Conservation (phyloP, 92 coral and sea anemone genomes). For the Siderastrea siderea region DNA sequence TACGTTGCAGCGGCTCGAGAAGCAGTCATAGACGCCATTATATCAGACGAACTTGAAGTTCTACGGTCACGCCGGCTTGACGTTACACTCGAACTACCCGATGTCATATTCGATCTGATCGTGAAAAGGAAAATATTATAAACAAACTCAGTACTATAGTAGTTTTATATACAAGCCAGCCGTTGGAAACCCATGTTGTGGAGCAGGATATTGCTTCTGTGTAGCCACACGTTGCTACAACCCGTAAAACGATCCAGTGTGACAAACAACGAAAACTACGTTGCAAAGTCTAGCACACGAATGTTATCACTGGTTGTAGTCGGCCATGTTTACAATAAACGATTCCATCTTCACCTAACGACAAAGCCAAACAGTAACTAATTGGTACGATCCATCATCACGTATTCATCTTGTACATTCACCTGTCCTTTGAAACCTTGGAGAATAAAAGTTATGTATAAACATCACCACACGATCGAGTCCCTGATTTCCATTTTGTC, state of each 20-base stretch:
- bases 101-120: constrained; percentile 11
- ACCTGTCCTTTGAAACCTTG: constrained; percentile 20
- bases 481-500: not conserved
- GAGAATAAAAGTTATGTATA: not conserved
- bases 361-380: constrained; percentile 11
- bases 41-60: constrained; percentile 66
- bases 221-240: not conserved
- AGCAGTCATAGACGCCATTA: constrained; percentile 87
- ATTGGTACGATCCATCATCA: not conserved
- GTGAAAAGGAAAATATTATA: not conserved
- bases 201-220: constrained; percentile 1
- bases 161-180: not conserved
- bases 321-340: not conserved
- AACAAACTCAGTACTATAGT: not conserved
- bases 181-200: not conserved
- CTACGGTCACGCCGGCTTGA: constrained; percentile 18
- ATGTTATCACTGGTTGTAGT: not conserved
- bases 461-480: not conserved
- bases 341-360: constrained; percentile 2
- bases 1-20: constrained; percentile 94
- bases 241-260: not conserved
- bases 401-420: constrained; percentile 17
- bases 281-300: too few species aligned
- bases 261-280: not conserved
- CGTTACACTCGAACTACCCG: constrained; percentile 27